A percentile compares a stretch with the other conserved stretches of the same genome.
These are phyloP conservation scores for Callipepla squamata DNA, from an alignment of 2,113 vertebrate species.

Conservation along the genomic window DNA sequence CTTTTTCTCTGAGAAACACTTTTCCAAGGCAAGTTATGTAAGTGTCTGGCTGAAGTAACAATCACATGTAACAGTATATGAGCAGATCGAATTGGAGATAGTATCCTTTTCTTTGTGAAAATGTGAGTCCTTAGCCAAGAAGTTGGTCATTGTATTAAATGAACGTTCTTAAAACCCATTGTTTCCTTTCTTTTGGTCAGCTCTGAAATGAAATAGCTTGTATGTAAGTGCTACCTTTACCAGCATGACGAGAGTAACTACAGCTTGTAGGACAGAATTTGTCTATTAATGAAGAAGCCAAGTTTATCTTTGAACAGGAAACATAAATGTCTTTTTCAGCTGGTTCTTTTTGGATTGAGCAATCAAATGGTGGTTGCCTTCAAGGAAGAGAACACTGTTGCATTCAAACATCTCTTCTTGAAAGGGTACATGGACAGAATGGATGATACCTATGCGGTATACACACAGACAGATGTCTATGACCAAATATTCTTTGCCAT, in stretches of 20 bases:
- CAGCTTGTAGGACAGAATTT: neutral
- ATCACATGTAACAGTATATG: neutral
- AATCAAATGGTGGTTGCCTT: constrained; percentile 97
- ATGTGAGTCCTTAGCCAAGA: neutral
- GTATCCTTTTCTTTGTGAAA: neutral
- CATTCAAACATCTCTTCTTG: constrained; percentile 93
- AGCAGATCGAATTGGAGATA: neutral
- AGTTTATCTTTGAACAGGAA: neutral
- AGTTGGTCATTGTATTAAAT: neutral
- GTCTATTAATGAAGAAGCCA: neutral
- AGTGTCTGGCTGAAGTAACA: neutral
- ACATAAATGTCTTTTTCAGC: constrained; percentile 74
- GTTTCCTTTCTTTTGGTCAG: neutral
- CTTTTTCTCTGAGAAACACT: neutral
- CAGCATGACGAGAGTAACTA: neutral
- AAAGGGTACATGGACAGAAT: constrained; percentile 86
- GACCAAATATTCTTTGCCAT: constrained; percentile 87
- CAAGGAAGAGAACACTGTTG: constrained; percentile 90
- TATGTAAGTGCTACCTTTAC: neutral
- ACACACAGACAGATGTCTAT: constrained; percentile 87
- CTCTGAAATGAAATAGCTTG: neutral
- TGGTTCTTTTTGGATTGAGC: constrained; percentile 93
- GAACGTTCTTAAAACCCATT: neutral
- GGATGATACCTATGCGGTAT: constrained; percentile 84
- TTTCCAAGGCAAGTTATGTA: neutral